Base-by-base conservation (phyloP, 2,113 vertebrate genomes). In the Podilymbus podiceps region DNA sequence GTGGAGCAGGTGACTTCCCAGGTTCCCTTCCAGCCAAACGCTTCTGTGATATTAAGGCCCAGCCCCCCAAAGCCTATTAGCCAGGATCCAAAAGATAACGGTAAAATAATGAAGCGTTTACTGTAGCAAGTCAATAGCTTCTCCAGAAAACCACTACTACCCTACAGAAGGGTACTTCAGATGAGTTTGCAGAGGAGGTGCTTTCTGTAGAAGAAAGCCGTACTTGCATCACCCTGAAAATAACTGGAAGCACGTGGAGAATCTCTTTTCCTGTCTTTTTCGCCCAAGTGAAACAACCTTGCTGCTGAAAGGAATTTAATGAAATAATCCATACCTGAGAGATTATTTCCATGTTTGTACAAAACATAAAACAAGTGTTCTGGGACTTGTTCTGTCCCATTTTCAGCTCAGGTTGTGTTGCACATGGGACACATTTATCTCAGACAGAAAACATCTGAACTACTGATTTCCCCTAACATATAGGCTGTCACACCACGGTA, bases 271-370 rank as follows among this genome's bases (percentile, higher is more conserved):
- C 66, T 22, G 53, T 19, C 22, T 84, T 81, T 83, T 89, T 75
- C 2, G 1, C 69, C 40, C 64, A 55, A 72, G 50, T 40, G 66
- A 78, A 77, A 80, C 53, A 63, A 67, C 68, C 38, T 88, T 86
- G 90, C 69, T 89, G 90, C 56, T 86, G 90, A 87, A 77, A 90
- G 75, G 60, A 84, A 81, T 77, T 82, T 47, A 88, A 76, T 58
- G n/a, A 67, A 93, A 85, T 77, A 81, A 95, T 83, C 67, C 63
- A 55, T 27, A 94, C 0, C 35, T 38, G 20, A 72, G 71, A 95
- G 47, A 86, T 82, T 62, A 83, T 72, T 91, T 63, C 81, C 42
- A 53, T 24, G 28, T 75, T 86, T 83, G 72, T 46, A 79, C 35
- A 62, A 78, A 74, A 88, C 44, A 68, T 20, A 56, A 64, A 88